Percentiles rank a stretch among this genome's conserved stretches.
phyloP scores from a whole-genome alignment of 2,888 invertebrate genomes.

The Lasioglossum calceatum region DNA sequence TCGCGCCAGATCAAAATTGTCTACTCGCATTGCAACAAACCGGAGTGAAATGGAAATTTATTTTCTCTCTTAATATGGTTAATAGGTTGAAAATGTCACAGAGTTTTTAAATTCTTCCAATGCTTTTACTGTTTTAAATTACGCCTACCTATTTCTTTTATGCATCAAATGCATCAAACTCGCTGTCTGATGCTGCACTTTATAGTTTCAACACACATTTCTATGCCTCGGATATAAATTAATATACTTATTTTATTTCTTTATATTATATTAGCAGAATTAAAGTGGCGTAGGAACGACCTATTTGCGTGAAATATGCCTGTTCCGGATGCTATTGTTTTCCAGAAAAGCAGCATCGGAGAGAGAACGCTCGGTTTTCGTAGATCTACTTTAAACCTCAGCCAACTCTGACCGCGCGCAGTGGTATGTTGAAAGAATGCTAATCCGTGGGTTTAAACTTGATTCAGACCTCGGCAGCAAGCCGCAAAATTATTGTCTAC shows the following conservation, averaged over 20 bases:
- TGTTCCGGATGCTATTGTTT: neutral
- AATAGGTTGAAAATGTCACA: too few relatives aligned
- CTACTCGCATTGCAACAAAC: too few relatives aligned
- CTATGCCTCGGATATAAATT: neutral
- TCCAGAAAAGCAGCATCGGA: neutral
- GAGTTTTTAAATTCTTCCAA: too few relatives aligned
- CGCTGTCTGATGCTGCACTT: neutral
- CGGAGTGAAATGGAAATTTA: too few relatives aligned
- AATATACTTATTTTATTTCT: neutral
- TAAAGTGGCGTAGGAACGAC: neutral
- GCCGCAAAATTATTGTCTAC: slow-evolving; percentile 49
- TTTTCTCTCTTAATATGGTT: too few relatives aligned
- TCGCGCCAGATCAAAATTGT: too few relatives aligned
- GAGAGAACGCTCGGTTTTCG: slow-evolving; percentile 22
- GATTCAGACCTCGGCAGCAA: slow-evolving; percentile 33
- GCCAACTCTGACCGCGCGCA: slow-evolving; percentile 40
- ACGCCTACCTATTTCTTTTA: too few relatives aligned
- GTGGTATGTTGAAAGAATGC: slow-evolving; percentile 51
- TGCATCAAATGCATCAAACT: too few relatives aligned
- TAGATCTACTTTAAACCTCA: slow-evolving; percentile 57
- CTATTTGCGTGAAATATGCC: neutral
- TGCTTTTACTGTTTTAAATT: too few relatives aligned
- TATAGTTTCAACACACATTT: too few relatives aligned
- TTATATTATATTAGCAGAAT: neutral
- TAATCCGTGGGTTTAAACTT: slow-evolving; percentile 58